Evolutionary conservation across 2,797 vertebrate genomes (phyloP).

Genomic region (Notolabrus celidotus): DNA sequence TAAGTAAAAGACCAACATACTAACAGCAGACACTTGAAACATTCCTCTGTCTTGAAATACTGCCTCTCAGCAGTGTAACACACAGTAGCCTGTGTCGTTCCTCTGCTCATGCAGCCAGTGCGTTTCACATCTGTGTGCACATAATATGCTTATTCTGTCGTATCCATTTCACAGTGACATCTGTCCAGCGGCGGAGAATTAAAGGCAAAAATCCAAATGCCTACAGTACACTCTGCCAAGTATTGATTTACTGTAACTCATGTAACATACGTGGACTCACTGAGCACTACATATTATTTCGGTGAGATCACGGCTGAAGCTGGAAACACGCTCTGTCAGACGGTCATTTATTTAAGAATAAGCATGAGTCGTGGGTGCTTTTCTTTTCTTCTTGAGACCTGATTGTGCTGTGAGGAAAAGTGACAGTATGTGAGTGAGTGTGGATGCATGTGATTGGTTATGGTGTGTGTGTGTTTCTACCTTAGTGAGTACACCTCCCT

Average conservation of each 20-base stretch:
- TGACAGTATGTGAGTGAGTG: slow-evolving; percentile 27
- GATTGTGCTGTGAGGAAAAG: slow-evolving; percentile 20
- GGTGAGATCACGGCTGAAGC: slow-evolving; percentile 62
- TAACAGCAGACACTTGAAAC: background rate
- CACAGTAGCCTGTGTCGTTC: slow-evolving; percentile 40
- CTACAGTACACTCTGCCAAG: slow-evolving; percentile 71
- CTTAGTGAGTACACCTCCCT: slow-evolving; percentile 68
- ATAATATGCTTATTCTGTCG: slow-evolving; percentile 71
- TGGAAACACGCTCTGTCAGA: slow-evolving; percentile 54
- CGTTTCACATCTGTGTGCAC: slow-evolving; percentile 75
- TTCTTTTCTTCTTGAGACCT: slow-evolving; percentile 25
- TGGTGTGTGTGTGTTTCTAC: slow-evolving; percentile 33
- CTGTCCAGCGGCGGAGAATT: slow-evolving; percentile 73
- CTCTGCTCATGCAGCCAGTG: slow-evolving; percentile 32
- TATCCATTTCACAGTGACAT: slow-evolving; percentile 83
- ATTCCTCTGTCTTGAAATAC: slow-evolving; percentile 13
- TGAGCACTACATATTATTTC: slow-evolving; percentile 54
- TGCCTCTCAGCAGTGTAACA: slow-evolving; percentile 5
- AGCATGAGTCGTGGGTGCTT: slow-evolving; percentile 30
- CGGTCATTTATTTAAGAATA: slow-evolving; percentile 33
- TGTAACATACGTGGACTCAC: slow-evolving; percentile 61
- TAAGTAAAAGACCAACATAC: too few species aligned
- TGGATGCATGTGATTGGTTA: slow-evolving; percentile 7
- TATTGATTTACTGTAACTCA: slow-evolving; percentile 79
- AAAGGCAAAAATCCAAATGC: slow-evolving; percentile 75